Base-by-base conservation (phyloP, 2,113 vertebrate species). In the Sinocyclocheilus anshuiensis region DNA sequence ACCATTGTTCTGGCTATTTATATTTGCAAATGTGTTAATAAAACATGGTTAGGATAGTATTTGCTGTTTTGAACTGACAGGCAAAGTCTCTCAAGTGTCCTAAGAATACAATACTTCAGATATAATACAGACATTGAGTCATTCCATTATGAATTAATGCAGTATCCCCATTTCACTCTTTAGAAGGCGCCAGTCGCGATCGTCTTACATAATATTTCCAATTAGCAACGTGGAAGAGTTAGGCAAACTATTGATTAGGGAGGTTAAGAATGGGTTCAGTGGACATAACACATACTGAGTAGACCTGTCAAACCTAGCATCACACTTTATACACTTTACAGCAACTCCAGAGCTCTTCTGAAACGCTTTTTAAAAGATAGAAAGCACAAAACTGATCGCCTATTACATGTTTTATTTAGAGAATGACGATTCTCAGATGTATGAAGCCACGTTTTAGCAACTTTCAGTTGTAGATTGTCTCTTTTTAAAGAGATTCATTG, bases 201-300 rank as follows among this genome's bases (percentile, higher is more conserved):
- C 50, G 82, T 88, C 85, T 88, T 91, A 80, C 87, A 91, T 91
- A 91, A 92, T 92, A 77, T 71, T 59, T 55, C 81, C 87, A 90
- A 89, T 91, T 90, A 91, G 85, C 88, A 90, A 91, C 85, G 63
- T 90, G 84, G 77, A 89, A 84, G 77, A 77, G 79, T 76, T 65
- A 20, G 86, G 90, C 87, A 88, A 92, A 91, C 92, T 92, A 91
- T 91, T 93, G 88, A 93, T 94, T 94, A 94, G 90, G 87, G 84
- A 90, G 89, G 83, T 88, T 86, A 91, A 84, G 74, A 90, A 88
- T 92, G 72, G 88, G 86, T 87, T 92, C 87, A 57, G 71, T 90
- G 86, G 89, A 89, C 87, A 39, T 88, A 45, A 89, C 89, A 88
- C 87, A 87, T 86, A 86, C 89, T 91, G 65, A 61, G 87, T 77